Percentiles rank a stretch among this genome's conserved stretches.
phyloP scores from a whole-genome alignment of 2,113 vertebrate genomes.

The Conger conger region DNA sequence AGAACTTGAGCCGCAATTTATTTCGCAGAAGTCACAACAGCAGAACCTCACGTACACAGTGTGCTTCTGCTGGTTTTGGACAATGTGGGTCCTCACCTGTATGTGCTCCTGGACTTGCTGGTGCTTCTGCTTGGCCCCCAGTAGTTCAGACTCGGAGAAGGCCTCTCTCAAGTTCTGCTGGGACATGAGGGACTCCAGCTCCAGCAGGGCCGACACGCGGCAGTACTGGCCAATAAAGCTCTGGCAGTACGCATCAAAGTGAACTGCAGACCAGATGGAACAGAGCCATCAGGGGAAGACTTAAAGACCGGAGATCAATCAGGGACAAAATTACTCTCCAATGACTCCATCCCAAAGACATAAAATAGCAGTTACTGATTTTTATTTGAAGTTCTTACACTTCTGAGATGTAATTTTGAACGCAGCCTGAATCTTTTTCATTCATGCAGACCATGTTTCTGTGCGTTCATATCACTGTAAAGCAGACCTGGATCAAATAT shows the following conservation, averaged over 20 bases:
- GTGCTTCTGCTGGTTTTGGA: not conserved
- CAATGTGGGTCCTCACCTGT: constrained; percentile 66
- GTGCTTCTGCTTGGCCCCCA: constrained; percentile 81
- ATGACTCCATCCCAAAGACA: not conserved
- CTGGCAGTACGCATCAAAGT: constrained; percentile 82
- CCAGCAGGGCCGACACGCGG: constrained; percentile 80
- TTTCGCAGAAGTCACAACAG: not conserved
- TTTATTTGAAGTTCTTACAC: not conserved
- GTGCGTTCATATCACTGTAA: not conserved
- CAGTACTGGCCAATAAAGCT: constrained; percentile 86
- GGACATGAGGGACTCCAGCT: constrained; percentile 86
- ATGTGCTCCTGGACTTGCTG: constrained; percentile 85
- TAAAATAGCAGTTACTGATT: not conserved
- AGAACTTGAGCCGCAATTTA: not conserved
- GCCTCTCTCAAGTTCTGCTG: constrained; percentile 88
- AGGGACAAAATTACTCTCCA: not conserved
- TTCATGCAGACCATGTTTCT: not conserved
- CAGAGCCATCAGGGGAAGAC: constrained; percentile 15
- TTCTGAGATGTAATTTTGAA: not conserved
- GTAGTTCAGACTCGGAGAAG: constrained; percentile 81
- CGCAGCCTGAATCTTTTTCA: too few relatives aligned
- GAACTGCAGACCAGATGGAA: constrained; percentile 64
- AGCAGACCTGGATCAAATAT: too few relatives aligned
- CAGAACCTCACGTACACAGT: not conserved
- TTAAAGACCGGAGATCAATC: not conserved